phyloP scores from a whole-genome alignment of 2,113 vertebrate species.

The Dicrurus megarhynchus region DNA sequence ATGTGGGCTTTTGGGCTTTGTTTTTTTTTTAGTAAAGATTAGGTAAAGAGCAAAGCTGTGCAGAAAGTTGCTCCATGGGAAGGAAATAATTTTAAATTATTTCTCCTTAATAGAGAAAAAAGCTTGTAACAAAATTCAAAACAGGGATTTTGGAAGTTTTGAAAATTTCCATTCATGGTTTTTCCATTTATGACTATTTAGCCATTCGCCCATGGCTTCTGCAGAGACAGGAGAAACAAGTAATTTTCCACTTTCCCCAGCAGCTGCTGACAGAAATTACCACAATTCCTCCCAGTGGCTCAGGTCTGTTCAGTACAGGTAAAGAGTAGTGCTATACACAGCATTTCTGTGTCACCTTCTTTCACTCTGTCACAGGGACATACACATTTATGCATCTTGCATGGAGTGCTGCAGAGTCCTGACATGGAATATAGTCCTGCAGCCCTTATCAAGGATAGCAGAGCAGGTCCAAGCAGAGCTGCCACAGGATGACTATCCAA shows the following conservation, averaged over 20 bases:
- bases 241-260: not conserved
- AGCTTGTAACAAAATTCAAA: not conserved
- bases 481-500: not conserved
- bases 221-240: not conserved
- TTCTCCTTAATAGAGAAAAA: not conserved
- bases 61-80: not conserved
- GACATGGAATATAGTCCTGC: not conserved
- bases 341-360: not conserved
- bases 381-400: accelerated
- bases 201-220: not conserved
- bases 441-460: not conserved
- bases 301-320: not conserved
- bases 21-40: not conserved
- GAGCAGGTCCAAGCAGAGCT: not conserved
- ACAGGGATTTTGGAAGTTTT: not conserved
- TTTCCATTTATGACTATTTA: not conserved
- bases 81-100: not conserved
- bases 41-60: not conserved
- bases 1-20: not conserved
- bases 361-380: not conserved
- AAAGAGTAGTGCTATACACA: not conserved
- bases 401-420: not conserved
- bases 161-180: not conserved
- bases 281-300: not conserved
- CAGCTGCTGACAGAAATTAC: not conserved